Conservation (phyloP, 2,113 vertebrate species). For the Salvator merianae region DNA sequence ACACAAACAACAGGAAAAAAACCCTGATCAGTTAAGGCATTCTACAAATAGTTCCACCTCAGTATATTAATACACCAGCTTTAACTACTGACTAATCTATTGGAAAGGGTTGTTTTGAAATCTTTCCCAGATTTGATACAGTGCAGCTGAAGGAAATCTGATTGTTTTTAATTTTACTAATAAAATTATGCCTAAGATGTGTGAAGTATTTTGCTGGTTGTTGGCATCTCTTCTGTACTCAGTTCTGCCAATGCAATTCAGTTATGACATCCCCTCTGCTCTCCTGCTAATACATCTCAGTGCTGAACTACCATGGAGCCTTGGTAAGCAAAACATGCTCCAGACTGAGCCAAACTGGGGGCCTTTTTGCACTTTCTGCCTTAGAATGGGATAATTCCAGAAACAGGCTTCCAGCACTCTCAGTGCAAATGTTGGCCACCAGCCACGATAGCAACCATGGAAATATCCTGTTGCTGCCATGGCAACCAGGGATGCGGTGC, state of each 20-base stretch:
- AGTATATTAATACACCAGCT: slow-evolving; percentile 20
- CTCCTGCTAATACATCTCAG: background rate
- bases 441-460: too few species aligned
- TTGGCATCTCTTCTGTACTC: background rate
- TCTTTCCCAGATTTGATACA: background rate
- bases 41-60: background rate
- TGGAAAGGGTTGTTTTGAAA: rapidly evolving
- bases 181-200: background rate
- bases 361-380: too few species aligned
- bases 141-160: background rate
- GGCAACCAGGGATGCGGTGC: too few species aligned
- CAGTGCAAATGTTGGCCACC: too few species aligned
- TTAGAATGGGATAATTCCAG: too few species aligned
- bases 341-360: background rate
- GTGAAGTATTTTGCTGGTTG: background rate
- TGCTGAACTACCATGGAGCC: background rate
- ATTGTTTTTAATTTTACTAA: slow-evolving; percentile 23
- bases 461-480: too few species aligned
- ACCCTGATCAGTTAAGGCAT: slow-evolving; percentile 23
- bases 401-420: too few species aligned
- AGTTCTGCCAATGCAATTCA: background rate
- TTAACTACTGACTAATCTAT: slow-evolving; percentile 36
- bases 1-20: background rate
- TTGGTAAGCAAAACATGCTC: slow-evolving; percentile 11
- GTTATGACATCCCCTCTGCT: background rate